Base-by-base conservation (phyloP, 2,797 vertebrate genomes). In the Decapterus maruadsi region DNA sequence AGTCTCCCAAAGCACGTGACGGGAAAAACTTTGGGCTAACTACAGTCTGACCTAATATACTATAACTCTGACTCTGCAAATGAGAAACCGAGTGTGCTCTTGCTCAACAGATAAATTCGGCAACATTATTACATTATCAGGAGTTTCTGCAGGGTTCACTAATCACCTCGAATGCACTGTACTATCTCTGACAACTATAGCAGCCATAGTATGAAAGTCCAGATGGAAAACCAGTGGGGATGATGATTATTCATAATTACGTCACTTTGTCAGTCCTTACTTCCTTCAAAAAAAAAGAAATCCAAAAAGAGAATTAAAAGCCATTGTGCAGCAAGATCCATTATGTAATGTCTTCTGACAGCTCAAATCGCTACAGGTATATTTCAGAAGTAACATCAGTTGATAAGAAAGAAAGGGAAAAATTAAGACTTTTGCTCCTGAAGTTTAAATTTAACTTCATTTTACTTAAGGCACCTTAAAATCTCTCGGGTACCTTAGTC, bases 1-100 rank as follows among this genome's bases (percentile, higher is more conserved):
- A n/a, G 19, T 64, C 13, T 83, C 73, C 63, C 42, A 29, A 55
- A 78, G 68, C 67, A 71, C 67, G 22, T 81, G 77, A 77, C 1
- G 58, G 45, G 29, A 66, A 59, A 82, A 83, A 80, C 74, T 72
- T 73, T 80, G 1, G 68, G 12, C 31, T 9, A 11, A 26, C 73
- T 53, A 60, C 11, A 63, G 34, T 29, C 17, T 5, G 11, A 73
- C 6, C 61, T 56, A 38, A 57, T 19, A 22, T 29, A 36, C 34
- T 36, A 61, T 9, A 73, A 57, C 29, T 72, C 22, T 36, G 53
- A 70, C 43, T 40, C 48, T 72, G 48, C 45, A 72, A 62, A 60
- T 63, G 22, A 64, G 48, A 48, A 67, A 59, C 16, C 19, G 13
- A 76, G 59, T 19, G 42, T n/a, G 42, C 7, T 20, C 19, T 36